These are phyloP conservation scores for Alethe diademata DNA, from an alignment of 2,113 vertebrate species.

Conservation along the genomic window DNA sequence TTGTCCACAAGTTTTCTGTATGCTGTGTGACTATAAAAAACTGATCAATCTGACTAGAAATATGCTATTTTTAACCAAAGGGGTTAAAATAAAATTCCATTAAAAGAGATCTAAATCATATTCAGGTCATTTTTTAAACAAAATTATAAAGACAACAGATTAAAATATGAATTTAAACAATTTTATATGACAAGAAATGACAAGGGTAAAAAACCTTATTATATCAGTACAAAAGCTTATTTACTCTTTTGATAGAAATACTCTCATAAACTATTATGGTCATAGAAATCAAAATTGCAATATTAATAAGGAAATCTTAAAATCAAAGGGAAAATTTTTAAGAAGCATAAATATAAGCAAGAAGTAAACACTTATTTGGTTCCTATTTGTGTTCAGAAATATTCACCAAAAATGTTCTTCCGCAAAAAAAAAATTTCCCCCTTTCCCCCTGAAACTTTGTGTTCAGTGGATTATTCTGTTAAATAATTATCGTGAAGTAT, in stretches of 20 bases:
- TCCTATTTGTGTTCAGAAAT: neutral
- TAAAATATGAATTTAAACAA: neutral
- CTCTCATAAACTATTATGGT: neutral
- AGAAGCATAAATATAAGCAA: neutral
- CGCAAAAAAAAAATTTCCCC: rapidly evolving
- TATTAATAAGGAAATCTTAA: neutral
- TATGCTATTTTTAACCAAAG: neutral
- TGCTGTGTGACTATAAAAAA: neutral
- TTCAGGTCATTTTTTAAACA: neutral
- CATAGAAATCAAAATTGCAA: neutral
- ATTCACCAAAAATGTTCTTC: neutral
- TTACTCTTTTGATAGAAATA: neutral
- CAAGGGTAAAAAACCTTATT: neutral
- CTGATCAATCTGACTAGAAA: neutral
- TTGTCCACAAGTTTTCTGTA: neutral
- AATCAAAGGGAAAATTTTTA: neutral
- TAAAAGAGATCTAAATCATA: neutral
- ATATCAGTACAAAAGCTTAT: neutral
- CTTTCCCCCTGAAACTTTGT: neutral
- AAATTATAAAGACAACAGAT: neutral
- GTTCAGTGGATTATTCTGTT: neutral
- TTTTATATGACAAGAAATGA: neutral
- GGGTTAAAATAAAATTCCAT: neutral
- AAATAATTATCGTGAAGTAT: neutral
- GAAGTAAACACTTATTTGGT: neutral